A percentile compares a stretch with the other conserved stretches of the same genome.
Conservation (phyloP, 1,140 invertebrate species). For the Drosophila paulistorum region DNA sequence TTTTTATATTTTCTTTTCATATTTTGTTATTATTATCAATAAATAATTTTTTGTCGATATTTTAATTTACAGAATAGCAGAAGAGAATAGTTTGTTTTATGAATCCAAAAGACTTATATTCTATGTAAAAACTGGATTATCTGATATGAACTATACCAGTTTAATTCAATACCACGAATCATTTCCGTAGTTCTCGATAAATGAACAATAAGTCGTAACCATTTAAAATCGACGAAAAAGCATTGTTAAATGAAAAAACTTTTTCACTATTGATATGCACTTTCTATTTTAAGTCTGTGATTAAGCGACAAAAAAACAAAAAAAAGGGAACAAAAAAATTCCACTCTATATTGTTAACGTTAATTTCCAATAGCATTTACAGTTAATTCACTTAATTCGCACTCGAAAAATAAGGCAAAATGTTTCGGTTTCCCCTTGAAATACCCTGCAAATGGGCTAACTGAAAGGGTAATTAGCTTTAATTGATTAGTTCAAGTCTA, state of each 20-base stretch:
- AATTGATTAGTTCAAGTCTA: too few relatives aligned
- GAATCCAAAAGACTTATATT: too few relatives aligned
- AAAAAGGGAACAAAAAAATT: neutral
- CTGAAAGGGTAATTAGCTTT: too few relatives aligned
- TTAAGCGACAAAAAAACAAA: neutral
- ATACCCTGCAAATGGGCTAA: neutral
- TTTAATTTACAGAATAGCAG: too few relatives aligned
- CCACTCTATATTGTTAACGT: conserved; percentile 45
- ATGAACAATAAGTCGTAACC: neutral
- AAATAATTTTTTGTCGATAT: too few relatives aligned
- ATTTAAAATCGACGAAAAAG: neutral
- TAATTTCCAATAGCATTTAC: conserved; percentile 61
- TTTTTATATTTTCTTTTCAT: too few relatives aligned
- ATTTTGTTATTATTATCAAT: too few relatives aligned
- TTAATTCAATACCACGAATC: too few relatives aligned
- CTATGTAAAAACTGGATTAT: too few relatives aligned
- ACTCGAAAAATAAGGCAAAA: conserved; percentile 56
- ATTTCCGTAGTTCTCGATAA: neutral
- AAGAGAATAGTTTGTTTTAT: too few relatives aligned
- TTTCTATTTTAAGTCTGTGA: conserved; percentile 10
- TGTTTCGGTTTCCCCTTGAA: conserved; percentile 31
- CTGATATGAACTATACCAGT: too few relatives aligned
- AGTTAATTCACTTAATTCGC: conserved; percentile 75
- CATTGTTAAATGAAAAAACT: neutral
- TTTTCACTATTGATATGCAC: neutral